Evolutionary conservation across 1,140 invertebrate genomes (phyloP), one percentile per base, ranked within the genome.

Genomic region (Megalonaias nervosa): DNA sequence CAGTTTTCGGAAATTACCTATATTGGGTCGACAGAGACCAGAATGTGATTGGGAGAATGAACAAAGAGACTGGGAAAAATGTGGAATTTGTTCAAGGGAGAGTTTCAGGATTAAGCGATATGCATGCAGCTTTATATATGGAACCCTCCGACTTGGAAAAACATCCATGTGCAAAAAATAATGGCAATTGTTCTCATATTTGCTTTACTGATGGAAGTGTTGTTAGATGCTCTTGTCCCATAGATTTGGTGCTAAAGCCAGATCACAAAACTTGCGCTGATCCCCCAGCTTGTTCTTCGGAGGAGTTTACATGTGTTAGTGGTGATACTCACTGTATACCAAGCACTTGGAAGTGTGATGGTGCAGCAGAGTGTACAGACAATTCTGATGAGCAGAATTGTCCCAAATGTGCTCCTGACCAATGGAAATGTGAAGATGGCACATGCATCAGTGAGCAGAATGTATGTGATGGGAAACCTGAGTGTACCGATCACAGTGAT

Each of bases 11-110:
- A 19, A 94, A 97, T 85, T 98, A 97, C 87, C 97, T 99, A 69
- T 99, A 99, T 89, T 99, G 98, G 97, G 99, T 97, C 1, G 98
- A 99, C 90, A 92, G 98, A 23, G 97, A 98, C 88, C 90, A 98
- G 0, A 92, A 97, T 59, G 56, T 86, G 17, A 84, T 90, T 9
- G 83, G 86, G 62, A 74, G 87, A 13, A 83, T 87, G 17, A 75
- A 89, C 31, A 89, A 90, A 74, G 75, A 71, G n/a, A 86, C 80
- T 5, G 84, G 86, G 1, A 81, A 73, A 74, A 79, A 84, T 62
- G 72, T 85, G 31, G 70, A 81, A n/a, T 85, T 81, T 74, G 85
- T 89, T 56, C 82, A 87, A 66, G 82, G 83, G 93, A 90, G 94
- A 62, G 82, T 93, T 59, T 90, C 92, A 38, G 89, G 92, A 14